Evolutionary conservation across 2,797 vertebrate species (phyloP).

Genomic region (Fundulus diaphanus): DNA sequence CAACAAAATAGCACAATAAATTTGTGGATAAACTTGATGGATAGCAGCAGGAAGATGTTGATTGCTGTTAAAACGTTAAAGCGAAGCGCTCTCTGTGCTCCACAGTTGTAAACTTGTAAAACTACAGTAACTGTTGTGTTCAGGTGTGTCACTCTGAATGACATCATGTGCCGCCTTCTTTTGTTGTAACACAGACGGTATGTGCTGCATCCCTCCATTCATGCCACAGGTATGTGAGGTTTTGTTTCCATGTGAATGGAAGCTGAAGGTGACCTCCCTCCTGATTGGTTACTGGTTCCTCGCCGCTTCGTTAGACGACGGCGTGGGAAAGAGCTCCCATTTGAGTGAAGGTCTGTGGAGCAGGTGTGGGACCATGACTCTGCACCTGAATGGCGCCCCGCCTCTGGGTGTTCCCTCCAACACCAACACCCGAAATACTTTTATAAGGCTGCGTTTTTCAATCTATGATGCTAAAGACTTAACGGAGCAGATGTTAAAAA

Average conservation of each 20-base stretch:
- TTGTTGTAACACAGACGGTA: not conserved
- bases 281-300: not conserved
- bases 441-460: not conserved
- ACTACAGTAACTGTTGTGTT: not conserved
- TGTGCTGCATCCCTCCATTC: not conserved
- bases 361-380: not conserved
- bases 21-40: no score
- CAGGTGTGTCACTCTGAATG: slow-evolving; percentile 4
- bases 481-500: not conserved
- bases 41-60: not conserved
- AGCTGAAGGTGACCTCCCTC: not conserved
- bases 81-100: not conserved
- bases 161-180: slow-evolving; percentile 1
- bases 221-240: not conserved
- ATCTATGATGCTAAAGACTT: not conserved
- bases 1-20: no score
- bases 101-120: not conserved
- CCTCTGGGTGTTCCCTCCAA: slow-evolving; percentile 1
- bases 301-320: not conserved
- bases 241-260: not conserved
- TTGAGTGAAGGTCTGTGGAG: not conserved
- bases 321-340: not conserved
- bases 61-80: no score
- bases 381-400: not conserved
- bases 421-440: not conserved